These are phyloP conservation scores for Gavia stellata DNA, from an alignment of 2,113 vertebrate genomes.

Conservation along the genomic window DNA sequence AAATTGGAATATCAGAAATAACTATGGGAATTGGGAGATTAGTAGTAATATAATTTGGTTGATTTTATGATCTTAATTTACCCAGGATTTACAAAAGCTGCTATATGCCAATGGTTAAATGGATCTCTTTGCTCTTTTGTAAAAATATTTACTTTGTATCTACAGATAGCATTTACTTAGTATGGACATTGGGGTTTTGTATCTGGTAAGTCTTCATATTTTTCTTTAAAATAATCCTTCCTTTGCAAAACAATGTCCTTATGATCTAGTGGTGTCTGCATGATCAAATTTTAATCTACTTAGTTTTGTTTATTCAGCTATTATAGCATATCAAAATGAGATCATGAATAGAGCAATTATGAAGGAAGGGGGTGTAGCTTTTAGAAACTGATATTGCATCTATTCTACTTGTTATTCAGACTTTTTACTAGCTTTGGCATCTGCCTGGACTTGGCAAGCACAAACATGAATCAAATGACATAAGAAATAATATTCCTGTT, in stretches of 20 bases:
- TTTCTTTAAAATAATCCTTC: background rate
- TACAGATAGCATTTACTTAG: background rate
- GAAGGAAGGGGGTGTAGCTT: background rate
- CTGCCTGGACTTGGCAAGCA: background rate
- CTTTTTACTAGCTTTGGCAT: background rate
- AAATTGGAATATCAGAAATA: background rate
- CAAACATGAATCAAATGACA: background rate
- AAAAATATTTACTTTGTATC: background rate
- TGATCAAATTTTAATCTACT: background rate
- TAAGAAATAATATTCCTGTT: background rate
- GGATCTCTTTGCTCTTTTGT: background rate
- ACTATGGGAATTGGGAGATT: background rate
- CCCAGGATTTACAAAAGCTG: background rate
- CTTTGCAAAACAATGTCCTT: background rate
- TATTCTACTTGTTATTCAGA: background rate
- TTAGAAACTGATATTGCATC: background rate
- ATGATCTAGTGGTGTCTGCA: background rate
- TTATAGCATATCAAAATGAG: background rate
- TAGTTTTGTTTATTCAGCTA: conserved; percentile 4
- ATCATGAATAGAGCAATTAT: background rate
- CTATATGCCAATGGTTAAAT: background rate
- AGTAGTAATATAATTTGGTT: background rate
- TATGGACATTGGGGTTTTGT: background rate
- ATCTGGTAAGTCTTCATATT: background rate
- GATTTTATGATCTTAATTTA: background rate